phyloP scores from a whole-genome alignment of 2,113 vertebrate genomes.

The Carollia perspicillata region DNA sequence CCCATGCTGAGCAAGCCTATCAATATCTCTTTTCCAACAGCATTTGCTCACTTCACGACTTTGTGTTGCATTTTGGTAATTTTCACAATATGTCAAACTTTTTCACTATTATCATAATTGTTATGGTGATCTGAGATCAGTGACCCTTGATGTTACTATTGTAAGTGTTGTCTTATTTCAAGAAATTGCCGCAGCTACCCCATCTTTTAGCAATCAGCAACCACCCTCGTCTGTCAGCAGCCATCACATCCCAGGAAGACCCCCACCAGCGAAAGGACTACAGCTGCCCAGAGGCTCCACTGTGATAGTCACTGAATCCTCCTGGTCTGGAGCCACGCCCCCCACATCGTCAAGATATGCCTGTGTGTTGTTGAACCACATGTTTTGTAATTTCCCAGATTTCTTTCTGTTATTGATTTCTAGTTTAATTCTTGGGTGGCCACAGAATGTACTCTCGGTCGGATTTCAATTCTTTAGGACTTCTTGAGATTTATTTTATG shows the following conservation, averaged over 20 bases:
- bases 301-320: neutral
- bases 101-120: neutral
- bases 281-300: neutral
- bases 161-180: neutral
- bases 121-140: neutral
- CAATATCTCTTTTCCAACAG: neutral
- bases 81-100: neutral
- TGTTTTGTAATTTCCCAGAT: neutral
- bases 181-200: neutral
- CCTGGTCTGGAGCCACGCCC: neutral
- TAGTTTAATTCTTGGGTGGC: neutral
- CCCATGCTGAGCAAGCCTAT: neutral
- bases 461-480: neutral
- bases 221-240: neutral
- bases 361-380: neutral
- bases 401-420: neutral
- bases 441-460: neutral
- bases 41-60: neutral
- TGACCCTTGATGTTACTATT: neutral
- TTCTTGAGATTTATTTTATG: neutral
- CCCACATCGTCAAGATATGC: neutral
- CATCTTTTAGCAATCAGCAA: neutral
- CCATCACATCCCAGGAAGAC: neutral
- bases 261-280: no score
- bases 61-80: neutral